These are phyloP conservation scores for Dasysyrphus albostriatus DNA, from an alignment of 2,888 invertebrate genomes.

Conservation along the genomic window DNA sequence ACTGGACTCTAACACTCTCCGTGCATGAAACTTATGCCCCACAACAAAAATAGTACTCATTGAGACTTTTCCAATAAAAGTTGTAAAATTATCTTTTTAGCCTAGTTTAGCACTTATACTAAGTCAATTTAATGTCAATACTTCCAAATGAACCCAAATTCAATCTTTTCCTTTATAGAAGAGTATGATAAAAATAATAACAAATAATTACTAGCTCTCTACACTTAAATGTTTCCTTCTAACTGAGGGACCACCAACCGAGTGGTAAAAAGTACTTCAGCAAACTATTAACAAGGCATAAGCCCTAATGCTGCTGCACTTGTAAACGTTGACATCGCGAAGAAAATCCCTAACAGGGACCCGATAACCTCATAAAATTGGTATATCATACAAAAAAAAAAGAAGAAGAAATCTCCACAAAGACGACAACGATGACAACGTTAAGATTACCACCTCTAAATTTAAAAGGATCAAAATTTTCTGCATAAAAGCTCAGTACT, in stretches of 20 bases:
- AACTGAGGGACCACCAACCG: neutral
- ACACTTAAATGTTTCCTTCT: neutral
- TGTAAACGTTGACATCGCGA: conserved; percentile 26
- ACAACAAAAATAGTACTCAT: no score
- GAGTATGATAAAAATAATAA: no score
- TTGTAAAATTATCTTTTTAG: no score
- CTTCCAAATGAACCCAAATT: no score
- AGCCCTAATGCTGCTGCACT: conserved; percentile 10
- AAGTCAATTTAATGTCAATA: no score
- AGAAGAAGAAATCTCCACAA: conserved; percentile 40
- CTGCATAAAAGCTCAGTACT: conserved; percentile 73
- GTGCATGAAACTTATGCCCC: no score
- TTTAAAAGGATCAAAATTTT: conserved; percentile 76
- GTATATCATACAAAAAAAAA: neutral
- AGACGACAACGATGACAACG: conserved; percentile 42
- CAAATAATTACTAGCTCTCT: neutral
- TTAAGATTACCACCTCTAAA: conserved; percentile 74
- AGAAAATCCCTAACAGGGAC: conserved; percentile 28
- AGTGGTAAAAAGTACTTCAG: neutral
- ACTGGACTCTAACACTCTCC: no score
- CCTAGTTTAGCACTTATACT: no score
- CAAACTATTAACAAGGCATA: conserved; percentile 13
- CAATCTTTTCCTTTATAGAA: no score
- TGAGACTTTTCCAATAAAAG: no score
- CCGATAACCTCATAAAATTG: conserved; percentile 57